Percentiles rank a stretch among this genome's conserved stretches.
Conservation (phyloP, 1,140 invertebrate species). For the Lordiphosa collinella region DNA sequence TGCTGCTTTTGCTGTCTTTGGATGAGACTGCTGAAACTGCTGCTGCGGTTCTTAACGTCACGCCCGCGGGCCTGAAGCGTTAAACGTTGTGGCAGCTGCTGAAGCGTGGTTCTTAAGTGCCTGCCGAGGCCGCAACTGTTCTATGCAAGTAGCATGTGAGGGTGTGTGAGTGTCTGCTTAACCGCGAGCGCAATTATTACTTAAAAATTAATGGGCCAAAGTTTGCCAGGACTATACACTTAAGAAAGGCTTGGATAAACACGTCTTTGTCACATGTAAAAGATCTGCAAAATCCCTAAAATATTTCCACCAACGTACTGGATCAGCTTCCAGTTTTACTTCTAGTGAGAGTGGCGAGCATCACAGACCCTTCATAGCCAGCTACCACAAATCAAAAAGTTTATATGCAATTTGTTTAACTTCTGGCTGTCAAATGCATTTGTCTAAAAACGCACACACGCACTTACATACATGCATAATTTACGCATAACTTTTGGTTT, state of each 20-base stretch:
- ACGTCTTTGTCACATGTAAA: too few species aligned
- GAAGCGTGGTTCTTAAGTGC: slow-evolving; percentile 46
- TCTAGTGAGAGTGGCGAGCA: too few species aligned
- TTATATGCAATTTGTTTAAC: slow-evolving; percentile 10
- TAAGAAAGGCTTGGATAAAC: too few species aligned
- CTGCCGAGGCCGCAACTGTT: slow-evolving; percentile 15
- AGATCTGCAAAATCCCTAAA: too few species aligned
- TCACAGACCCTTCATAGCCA: slow-evolving; percentile 1
- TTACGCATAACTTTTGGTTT: slow-evolving; percentile 73
- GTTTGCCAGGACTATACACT: too few species aligned
- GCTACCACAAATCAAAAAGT: slow-evolving; percentile 12
- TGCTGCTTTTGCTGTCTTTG: neutral
- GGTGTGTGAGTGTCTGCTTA: slow-evolving; percentile 17
- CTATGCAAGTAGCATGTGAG: slow-evolving; percentile 8
- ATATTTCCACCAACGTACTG: too few species aligned
- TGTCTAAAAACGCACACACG: slow-evolving; percentile 9
- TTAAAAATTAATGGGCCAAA: slow-evolving; percentile 51
- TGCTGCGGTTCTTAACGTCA: slow-evolving; percentile 39
- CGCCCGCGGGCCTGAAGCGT: slow-evolving; percentile 21
- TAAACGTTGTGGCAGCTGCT: slow-evolving; percentile 39
- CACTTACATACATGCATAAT: slow-evolving; percentile 29
- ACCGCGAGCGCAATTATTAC: slow-evolving; percentile 63
- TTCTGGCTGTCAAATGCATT: slow-evolving; percentile 22
- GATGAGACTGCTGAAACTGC: neutral
- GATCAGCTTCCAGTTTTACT: too few species aligned